Evolutionary conservation across 2,888 invertebrate species (phyloP).

Genomic region (Schizaphis graminum): DNA sequence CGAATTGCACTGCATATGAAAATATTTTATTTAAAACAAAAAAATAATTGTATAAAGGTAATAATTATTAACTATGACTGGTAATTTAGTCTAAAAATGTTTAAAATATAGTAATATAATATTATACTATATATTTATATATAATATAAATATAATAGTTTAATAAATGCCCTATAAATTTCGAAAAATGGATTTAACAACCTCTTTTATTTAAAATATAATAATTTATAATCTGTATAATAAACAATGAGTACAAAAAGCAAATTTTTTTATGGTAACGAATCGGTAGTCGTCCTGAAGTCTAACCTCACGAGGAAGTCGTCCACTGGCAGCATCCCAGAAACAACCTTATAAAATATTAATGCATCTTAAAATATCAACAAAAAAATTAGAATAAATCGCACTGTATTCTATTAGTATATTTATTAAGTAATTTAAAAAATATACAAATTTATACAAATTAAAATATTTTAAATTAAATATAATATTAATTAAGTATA

Average conservation of each 20-base stretch:
- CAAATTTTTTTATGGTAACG: too few relatives aligned
- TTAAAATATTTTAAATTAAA: background rate
- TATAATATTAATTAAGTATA: background rate
- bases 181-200: too few relatives aligned
- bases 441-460: background rate
- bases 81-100: too few relatives aligned
- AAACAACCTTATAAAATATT: background rate
- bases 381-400: background rate
- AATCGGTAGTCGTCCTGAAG: too few relatives aligned
- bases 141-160: too few relatives aligned
- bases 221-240: too few relatives aligned
- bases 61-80: background rate
- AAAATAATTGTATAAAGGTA: background rate
- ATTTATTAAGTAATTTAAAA: background rate
- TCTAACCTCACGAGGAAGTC: too few relatives aligned
- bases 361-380: background rate
- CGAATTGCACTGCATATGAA: constrained; percentile 24
- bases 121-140: too few relatives aligned
- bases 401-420: background rate
- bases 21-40: background rate
- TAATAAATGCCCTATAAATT: too few relatives aligned
- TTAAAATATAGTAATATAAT: too few relatives aligned
- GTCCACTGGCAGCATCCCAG: background rate
- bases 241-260: too few relatives aligned
- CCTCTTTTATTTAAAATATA: too few relatives aligned